phyloP scores from a whole-genome alignment of 2,888 invertebrate genomes.

The Papilio elwesi region DNA sequence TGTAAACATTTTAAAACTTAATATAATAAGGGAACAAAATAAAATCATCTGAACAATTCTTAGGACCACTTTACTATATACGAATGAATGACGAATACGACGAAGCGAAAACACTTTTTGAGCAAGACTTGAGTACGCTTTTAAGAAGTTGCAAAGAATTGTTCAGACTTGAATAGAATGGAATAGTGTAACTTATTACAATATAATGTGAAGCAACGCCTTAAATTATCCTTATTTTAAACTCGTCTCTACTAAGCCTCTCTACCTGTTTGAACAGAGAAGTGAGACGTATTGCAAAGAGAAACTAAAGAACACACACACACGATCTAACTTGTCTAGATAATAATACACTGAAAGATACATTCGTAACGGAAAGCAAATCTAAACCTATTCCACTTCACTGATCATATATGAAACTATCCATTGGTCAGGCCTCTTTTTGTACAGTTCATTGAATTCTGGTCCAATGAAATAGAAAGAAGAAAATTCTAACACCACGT shows the following conservation, averaged over 20 bases:
- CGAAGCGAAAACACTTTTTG: conserved; percentile 26
- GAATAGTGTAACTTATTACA: conserved; percentile 34
- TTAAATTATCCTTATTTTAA: no score
- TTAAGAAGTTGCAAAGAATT: conserved; percentile 54
- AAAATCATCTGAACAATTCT: neutral
- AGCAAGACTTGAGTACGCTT: conserved; percentile 68
- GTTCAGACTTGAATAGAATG: conserved; percentile 44
- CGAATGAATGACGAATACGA: conserved; percentile 22
- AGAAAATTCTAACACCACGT: neutral
- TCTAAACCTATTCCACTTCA: neutral
- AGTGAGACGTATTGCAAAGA: no score
- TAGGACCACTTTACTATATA: neutral
- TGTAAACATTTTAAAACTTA: no score
- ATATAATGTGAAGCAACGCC: neutral
- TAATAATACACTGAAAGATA: no score
- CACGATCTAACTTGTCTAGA: no score
- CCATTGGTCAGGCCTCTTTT: conserved; percentile 7
- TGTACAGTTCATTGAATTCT: conserved; percentile 3
- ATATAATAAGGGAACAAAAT: neutral
- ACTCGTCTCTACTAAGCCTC: no score
- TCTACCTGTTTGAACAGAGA: no score
- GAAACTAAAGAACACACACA: no score
- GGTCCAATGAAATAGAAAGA: neutral
- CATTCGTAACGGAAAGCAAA: conserved; percentile 8
- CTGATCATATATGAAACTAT: conserved; percentile 10